Conservation (phyloP, 2,797 vertebrate species). For the Paguma larvata region DNA sequence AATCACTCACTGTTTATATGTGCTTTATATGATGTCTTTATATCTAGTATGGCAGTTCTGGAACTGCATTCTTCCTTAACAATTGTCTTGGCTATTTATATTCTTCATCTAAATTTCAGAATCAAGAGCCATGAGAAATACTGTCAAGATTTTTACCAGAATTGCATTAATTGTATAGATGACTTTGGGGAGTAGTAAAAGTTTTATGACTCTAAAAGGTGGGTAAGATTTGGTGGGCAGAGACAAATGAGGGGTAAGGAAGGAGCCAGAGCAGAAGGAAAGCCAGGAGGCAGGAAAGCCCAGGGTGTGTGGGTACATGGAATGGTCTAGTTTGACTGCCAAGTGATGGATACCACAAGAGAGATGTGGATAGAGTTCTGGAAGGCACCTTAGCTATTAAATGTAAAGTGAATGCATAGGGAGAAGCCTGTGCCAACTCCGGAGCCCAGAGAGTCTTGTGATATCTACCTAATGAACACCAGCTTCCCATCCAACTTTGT, state of each 20-base stretch:
- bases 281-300: background rate
- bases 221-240: background rate
- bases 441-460: background rate
- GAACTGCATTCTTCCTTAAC: background rate
- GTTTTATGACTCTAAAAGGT: background rate
- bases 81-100: constrained; percentile 21
- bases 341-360: background rate
- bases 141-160: constrained; percentile 9
- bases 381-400: background rate
- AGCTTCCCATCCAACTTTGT: background rate
- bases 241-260: background rate
- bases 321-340: background rate
- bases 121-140: background rate
- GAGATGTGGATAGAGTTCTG: background rate
- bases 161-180: background rate
- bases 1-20: background rate
- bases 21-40: background rate
- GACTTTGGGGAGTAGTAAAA: background rate
- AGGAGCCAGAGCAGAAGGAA: background rate
- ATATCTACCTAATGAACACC: background rate
- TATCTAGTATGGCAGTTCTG: background rate
- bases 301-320: background rate
- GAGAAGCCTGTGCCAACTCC: background rate
- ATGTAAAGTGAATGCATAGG: background rate
- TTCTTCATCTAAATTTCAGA: constrained; percentile 31